A percentile compares a stretch with the other conserved stretches of the same genome.
Evolutionary conservation across 2,113 vertebrate species (phyloP).

Genomic region (Oostethus manadensis): DNA sequence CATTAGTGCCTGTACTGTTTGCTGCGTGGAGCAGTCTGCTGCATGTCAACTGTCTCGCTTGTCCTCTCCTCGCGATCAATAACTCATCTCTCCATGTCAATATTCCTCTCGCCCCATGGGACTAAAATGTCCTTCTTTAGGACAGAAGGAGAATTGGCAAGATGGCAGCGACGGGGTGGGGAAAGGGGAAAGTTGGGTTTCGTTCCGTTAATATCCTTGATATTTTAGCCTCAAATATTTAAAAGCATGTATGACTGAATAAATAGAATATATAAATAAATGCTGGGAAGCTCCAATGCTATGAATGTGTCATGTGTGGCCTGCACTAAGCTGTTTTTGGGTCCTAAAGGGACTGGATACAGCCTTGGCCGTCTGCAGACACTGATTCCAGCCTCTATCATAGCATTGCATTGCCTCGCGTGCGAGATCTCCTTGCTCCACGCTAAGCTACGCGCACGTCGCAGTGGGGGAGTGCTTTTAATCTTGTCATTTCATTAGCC

Average conservation of each 20-base stretch:
- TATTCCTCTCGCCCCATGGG: slow-evolving; percentile 41
- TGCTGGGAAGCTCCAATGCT: no score
- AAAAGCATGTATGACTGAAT: not conserved
- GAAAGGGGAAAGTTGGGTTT: not conserved
- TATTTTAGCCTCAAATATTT: not conserved
- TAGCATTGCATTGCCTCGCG: not conserved
- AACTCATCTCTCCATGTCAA: slow-evolving; percentile 60
- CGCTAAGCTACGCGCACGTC: not conserved
- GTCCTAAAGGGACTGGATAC: no score
- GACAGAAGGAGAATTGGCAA: slow-evolving; percentile 46
- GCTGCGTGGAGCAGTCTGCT: slow-evolving; percentile 11
- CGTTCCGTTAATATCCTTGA: not conserved
- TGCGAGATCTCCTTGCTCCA: not conserved
- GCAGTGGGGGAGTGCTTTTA: not conserved
- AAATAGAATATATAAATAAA: not conserved
- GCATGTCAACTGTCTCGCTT: slow-evolving; percentile 45
- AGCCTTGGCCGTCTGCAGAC: not conserved
- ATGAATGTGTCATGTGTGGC: no score
- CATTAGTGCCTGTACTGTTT: slow-evolving; percentile 9
- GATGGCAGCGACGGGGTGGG: slow-evolving; percentile 17
- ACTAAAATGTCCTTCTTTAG: slow-evolving; percentile 58
- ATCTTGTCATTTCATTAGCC: slow-evolving; percentile 1
- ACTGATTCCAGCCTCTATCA: not conserved
- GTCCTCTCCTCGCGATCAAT: slow-evolving; percentile 55
- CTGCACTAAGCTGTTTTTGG: no score